These are phyloP conservation scores for Drosophila albomicans DNA, from an alignment of 1,140 invertebrate species.

Conservation along the genomic window DNA sequence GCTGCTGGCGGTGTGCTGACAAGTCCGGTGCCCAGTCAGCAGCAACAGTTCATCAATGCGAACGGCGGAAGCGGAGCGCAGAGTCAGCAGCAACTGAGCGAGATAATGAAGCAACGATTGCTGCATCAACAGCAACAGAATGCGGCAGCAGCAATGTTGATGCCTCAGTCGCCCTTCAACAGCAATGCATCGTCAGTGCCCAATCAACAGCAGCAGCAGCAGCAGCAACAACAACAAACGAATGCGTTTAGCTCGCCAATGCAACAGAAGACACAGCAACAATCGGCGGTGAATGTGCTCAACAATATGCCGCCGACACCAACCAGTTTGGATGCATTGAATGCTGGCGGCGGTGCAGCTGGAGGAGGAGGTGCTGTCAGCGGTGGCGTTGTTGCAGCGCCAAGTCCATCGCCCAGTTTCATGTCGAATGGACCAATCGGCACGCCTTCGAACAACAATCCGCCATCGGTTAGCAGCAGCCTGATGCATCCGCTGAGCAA, in stretches of 20 bases:
- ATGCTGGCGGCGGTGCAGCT: constrained; percentile 24
- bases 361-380: background rate
- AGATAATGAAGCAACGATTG: constrained; percentile 87
- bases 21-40: constrained; percentile 86
- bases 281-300: constrained; percentile 53
- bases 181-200: constrained; percentile 73
- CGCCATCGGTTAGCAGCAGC: constrained; percentile 86
- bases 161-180: constrained; percentile 86
- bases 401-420: constrained; percentile 86
- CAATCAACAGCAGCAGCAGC: constrained; percentile 76
- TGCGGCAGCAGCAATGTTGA: constrained; percentile 61
- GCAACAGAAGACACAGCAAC: constrained; percentile 57
- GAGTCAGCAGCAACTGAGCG: constrained; percentile 81
- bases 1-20: constrained; percentile 52
- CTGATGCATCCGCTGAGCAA: constrained; percentile 80
- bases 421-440: constrained; percentile 84
- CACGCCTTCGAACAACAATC: constrained; percentile 85
- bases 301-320: constrained; percentile 84
- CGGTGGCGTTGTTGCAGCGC: constrained; percentile 78
- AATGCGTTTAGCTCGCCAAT: constrained; percentile 45
- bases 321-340: constrained; percentile 76
- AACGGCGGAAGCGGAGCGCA: constrained; percentile 85
- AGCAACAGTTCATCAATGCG: constrained; percentile 85
- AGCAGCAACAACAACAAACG: constrained; percentile 78
- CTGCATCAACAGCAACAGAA: constrained; percentile 77